Evolutionary conservation across 2,113 vertebrate genomes (phyloP), one percentile per base, ranked within the genome.

Genomic region (Aegotheles bennettii): DNA sequence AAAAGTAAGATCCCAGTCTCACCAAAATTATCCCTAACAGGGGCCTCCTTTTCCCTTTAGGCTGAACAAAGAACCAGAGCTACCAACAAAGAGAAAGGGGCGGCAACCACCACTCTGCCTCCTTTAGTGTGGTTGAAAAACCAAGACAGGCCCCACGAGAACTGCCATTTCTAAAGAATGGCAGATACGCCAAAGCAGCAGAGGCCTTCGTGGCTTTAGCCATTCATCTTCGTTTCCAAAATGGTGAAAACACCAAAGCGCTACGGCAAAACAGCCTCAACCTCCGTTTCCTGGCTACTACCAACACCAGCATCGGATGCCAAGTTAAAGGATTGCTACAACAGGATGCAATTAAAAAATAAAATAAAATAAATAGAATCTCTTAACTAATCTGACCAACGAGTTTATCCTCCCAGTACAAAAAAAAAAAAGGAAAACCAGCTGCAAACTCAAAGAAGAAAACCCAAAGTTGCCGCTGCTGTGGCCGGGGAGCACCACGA

Each of bases 41-140:
- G 92, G 94, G 93, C n/a, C 90, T 95, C 94, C 75, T 88, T 93
- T 89, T 91, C 76, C 95, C 94, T 97, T 95, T 94, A 57, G 81
- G 87, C 87, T 48, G 93, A 98, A 98, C 98, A 98, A 98, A 98
- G 97, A 96, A 96, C 90, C 79, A 92, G 83, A 93, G 83, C 90
- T 63, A 94, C 88, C 91, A 96, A 97, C 97, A 97, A 97, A 97
- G 96, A 95, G 97, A 96, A 96, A 96, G 96, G 97, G 97, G 97
- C 97, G 97, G 97, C 76, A 97, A 96, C 97, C 96, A 90, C 36
- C 25, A 89, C 65, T 90, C 94, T 56, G 79, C 54, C 95, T 94
- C 88, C 56, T 94, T 89, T 75, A 87, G 35, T 76, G 80, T 84
- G 68, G 85, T 74, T 11, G n/a, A 74, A 87, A 80, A 73, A 48